Percentiles rank a stretch among this genome's conserved stretches.
Conservation (phyloP, 2,113 vertebrate genomes). For the Grus americana region DNA sequence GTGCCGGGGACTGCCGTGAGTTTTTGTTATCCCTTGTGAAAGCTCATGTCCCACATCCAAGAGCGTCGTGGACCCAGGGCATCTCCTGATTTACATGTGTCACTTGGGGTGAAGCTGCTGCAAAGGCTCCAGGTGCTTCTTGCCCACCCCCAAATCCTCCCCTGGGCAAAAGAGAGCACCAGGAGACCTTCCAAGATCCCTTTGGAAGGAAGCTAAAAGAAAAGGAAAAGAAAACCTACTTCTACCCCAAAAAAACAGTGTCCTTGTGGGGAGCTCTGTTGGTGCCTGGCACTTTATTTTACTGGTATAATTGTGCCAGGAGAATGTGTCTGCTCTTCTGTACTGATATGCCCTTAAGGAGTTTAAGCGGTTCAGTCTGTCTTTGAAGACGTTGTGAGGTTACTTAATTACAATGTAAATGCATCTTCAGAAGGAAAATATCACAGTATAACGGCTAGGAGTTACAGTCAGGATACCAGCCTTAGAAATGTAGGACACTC, state of each 20-base stretch:
- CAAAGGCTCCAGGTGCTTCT: neutral
- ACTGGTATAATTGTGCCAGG: neutral
- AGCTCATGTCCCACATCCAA: neutral
- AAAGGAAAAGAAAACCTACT: neutral
- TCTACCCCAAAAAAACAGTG: neutral
- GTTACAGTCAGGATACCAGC: neutral
- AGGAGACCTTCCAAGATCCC: neutral
- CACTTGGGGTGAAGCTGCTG: neutral
- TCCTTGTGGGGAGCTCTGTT: neutral
- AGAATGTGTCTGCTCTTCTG: neutral
- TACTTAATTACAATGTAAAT: neutral
- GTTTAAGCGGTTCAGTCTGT: neutral
- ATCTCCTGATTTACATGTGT: neutral
- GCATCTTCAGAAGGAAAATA: neutral
- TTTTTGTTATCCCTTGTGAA: neutral
- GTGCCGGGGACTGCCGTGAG: rapidly evolving
- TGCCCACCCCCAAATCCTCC: neutral
- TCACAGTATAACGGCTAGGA: neutral
- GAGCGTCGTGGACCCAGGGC: rapidly evolving
- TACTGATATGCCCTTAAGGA: neutral
- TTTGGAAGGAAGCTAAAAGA: conserved; percentile 10
- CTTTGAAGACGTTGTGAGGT: neutral
- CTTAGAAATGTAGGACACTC: neutral
- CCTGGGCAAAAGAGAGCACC: neutral
- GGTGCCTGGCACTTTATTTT: neutral